phyloP scores from a whole-genome alignment of 2,797 vertebrate genomes.

The Pteronotus mesoamericanus region DNA sequence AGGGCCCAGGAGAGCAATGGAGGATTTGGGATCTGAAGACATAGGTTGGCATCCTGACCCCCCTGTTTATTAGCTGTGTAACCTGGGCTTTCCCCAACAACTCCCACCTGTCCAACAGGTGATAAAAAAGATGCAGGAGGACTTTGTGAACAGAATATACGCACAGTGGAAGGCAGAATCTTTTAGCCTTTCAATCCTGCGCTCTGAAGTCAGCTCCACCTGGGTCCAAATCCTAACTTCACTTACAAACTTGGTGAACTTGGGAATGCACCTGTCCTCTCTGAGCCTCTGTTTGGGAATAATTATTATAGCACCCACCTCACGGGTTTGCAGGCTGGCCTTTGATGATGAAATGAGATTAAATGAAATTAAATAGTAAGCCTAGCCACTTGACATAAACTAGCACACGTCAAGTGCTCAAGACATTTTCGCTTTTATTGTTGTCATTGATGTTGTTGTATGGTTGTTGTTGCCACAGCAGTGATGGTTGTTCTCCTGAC shows the following conservation, averaged over 20 bases:
- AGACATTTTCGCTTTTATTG: no score
- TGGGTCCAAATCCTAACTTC: accelerated
- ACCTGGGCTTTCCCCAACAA: background rate
- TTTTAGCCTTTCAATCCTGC: accelerated
- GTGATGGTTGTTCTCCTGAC: background rate
- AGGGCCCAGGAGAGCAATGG: background rate
- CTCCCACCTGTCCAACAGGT: background rate
- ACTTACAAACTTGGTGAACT: accelerated
- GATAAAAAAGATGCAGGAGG: background rate
- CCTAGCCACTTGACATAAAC: accelerated
- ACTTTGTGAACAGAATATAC: accelerated
- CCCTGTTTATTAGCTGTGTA: background rate
- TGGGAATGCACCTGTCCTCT: background rate
- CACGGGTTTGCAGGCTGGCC: accelerated
- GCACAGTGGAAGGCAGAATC: background rate
- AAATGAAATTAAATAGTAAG: accelerated
- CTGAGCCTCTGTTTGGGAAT: background rate
- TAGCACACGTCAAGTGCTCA: accelerated
- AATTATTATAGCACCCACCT: background rate
- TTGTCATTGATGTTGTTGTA: background rate
- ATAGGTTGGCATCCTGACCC: background rate
- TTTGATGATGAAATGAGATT: background rate
- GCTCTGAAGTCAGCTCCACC: background rate
- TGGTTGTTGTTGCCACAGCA: accelerated
- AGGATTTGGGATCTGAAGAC: background rate